A percentile compares a stretch with the other conserved stretches of the same genome.
Evolutionary conservation across 2,888 invertebrate genomes (phyloP).

Genomic region (Hydropsyche betteni): DNA sequence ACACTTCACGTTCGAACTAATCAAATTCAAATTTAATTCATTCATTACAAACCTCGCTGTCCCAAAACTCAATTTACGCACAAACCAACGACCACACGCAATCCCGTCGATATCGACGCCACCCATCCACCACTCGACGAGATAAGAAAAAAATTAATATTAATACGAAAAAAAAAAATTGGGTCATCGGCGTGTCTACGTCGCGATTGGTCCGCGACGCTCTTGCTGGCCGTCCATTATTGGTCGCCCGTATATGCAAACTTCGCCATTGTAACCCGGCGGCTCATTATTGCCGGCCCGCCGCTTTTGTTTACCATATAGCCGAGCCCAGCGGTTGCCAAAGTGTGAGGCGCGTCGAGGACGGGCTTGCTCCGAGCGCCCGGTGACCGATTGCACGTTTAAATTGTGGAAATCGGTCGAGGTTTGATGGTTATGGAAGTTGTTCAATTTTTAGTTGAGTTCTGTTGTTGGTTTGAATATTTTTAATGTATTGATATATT

Average conservation of each 20-base stretch:
- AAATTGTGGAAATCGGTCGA: too few relatives aligned
- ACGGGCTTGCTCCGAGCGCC: neutral
- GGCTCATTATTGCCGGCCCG: slow-evolving; percentile 34
- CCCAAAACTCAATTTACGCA: too few relatives aligned
- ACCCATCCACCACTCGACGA: neutral
- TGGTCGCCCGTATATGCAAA: slow-evolving; percentile 40
- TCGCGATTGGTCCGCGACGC: slow-evolving; percentile 49
- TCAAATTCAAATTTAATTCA: too few relatives aligned
- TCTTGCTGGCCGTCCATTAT: slow-evolving; percentile 38
- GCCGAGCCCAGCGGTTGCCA: slow-evolving; percentile 16
- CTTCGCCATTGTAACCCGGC: slow-evolving; percentile 36
- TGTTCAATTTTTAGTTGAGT: too few relatives aligned
- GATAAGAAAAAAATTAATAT: neutral
- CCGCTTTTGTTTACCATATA: slow-evolving; percentile 37
- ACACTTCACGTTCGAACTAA: too few relatives aligned
- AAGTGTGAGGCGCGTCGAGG: slow-evolving; percentile 21
- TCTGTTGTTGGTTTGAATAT: too few relatives aligned
- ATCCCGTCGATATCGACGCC: too few relatives aligned
- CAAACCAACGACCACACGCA: too few relatives aligned
- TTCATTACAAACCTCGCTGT: too few relatives aligned
- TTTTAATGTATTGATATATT: too few relatives aligned
- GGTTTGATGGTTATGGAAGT: too few relatives aligned
- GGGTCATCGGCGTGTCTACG: neutral
- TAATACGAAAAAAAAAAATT: neutral
- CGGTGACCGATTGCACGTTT: too few relatives aligned